A percentile compares a stretch with the other conserved stretches of the same genome.
Conservation (phyloP, 2,113 vertebrate species). For the Strix uralensis region DNA sequence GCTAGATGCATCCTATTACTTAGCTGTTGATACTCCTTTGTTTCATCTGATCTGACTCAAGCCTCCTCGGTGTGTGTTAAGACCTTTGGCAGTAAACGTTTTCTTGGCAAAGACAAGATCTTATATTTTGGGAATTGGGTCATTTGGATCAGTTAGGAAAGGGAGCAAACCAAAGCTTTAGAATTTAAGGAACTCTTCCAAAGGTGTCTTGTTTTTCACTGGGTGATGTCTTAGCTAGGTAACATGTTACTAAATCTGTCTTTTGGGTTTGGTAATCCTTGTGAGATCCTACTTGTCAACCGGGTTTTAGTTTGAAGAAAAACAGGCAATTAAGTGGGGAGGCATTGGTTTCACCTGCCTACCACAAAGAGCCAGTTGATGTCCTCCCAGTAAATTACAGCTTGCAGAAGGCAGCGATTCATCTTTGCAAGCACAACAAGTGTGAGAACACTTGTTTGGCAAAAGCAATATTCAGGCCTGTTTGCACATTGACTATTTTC, state of each 20-base stretch:
- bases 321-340: conserved; percentile 51
- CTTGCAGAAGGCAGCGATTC: conserved; percentile 20
- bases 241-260: not conserved
- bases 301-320: conserved; percentile 27
- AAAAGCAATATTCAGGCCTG: not conserved
- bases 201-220: not conserved
- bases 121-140: not conserved
- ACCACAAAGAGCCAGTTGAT: not conserved
- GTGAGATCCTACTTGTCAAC: not conserved
- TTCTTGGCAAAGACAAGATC: not conserved
- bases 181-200: not conserved
- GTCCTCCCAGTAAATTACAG: conserved; percentile 57
- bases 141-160: not conserved
- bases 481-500: not conserved
- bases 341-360: conserved; percentile 46
- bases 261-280: not conserved
- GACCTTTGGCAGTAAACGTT: not conserved
- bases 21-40: not conserved
- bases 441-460: not conserved
- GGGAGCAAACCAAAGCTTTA: not conserved
- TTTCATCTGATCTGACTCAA: not conserved
- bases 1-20: not conserved
- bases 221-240: not conserved
- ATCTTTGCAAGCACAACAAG: conserved; percentile 7
- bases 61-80: not conserved